Base-by-base conservation (phyloP, 2,113 vertebrate species). In the Limanda limanda region DNA sequence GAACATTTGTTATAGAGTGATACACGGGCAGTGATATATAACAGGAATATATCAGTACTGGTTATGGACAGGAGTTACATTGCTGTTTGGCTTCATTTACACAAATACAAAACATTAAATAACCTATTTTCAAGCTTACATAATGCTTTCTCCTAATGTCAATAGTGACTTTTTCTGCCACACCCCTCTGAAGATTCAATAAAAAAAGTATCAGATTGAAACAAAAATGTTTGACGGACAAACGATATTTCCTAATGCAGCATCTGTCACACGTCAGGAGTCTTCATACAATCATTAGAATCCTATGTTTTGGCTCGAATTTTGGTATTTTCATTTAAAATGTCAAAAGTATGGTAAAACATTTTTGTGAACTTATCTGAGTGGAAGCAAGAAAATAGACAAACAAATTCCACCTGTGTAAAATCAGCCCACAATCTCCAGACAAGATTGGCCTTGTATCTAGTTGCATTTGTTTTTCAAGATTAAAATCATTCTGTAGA, bases 71-170 rank as follows among this genome's bases (percentile, higher is more conserved):
- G 40, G 15, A 60, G 51, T 65, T 31, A 23, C 25, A 6, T 4
- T 23, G 45, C 24, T 71, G 23, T 67, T 78, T 68, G 66, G 66
- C 68, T 81, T 66, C 42, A 17, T 68, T 66, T 56, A 76, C 68
- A 78, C 58, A 57, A 15, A 70, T 56, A 74, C 65, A 73, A 72
- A 63, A 78, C 52, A 74, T 71, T 71, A 72, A 63, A 78, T 9
- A 17, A 4, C 13, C 0, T 6, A 21, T 31, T 52, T 37, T 17
- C 17, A 54, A 54, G 8, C 40, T 52, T 25, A 17, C 11, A 5
- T 5, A 2, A 10, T 31, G 10, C 18, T 40, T 17, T 47, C 18
- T 21, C 23, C 27, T 27, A 27, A 8, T 66, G 25, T 57, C 10
- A 57, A 55, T 3, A n/a, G 59, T 14, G 23, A 35, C 31, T 56